These are phyloP conservation scores for Neolamprologus tretocephalus DNA, from an alignment of 2,113 vertebrate species.

Conservation along the genomic window DNA sequence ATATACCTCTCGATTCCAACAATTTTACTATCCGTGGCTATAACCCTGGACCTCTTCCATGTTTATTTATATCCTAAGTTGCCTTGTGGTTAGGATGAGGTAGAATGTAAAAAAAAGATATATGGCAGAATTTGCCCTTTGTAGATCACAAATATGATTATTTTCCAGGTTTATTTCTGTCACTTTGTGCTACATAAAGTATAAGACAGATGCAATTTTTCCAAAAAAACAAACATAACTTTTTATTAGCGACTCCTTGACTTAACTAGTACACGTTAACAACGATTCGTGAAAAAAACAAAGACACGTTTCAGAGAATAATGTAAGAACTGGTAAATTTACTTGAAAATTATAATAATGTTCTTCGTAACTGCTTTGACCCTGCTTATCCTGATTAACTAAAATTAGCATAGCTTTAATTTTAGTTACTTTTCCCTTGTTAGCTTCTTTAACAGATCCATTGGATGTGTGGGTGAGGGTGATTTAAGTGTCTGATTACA, in stretches of 20 bases:
- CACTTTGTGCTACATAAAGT: neutral
- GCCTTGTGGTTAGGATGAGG: neutral
- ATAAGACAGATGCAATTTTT: neutral
- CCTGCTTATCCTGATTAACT: neutral
- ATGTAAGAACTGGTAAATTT: neutral
- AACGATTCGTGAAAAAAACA: neutral
- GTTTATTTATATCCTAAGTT: slow-evolving; percentile 8
- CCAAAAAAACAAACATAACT: neutral
- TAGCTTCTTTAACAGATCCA: neutral
- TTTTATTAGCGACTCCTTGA: neutral
- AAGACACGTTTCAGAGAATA: neutral
- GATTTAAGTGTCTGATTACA: neutral
- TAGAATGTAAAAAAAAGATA: neutral
- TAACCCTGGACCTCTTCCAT: slow-evolving; percentile 9
- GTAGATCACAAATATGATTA: neutral
- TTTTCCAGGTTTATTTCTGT: neutral
- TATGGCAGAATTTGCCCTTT: neutral
- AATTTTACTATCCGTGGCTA: neutral
- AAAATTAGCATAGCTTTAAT: neutral
- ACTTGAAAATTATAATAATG: neutral
- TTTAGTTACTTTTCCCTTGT: neutral
- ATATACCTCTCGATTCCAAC: neutral
- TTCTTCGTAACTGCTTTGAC: neutral
- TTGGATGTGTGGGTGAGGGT: neutral
- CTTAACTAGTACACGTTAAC: neutral